These are phyloP conservation scores for Diadumene lineata DNA, from an alignment of 92 coral and sea anemone genomes.

Conservation along the genomic window DNA sequence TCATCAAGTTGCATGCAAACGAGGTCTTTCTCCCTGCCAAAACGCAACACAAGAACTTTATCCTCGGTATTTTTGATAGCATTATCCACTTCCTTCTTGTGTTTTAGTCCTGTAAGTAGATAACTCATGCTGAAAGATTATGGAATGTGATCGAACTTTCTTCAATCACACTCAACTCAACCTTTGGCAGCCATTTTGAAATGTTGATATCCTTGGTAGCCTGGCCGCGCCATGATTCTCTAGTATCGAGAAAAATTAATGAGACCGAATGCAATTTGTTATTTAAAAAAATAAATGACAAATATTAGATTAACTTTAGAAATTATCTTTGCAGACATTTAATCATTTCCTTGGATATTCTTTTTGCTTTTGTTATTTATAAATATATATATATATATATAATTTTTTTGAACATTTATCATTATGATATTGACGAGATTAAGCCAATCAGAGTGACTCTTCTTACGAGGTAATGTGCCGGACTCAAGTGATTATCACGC, in stretches of 20 bases:
- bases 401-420: background rate
- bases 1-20: conserved; percentile 94
- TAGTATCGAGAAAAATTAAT: conserved; percentile 10
- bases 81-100: conserved; percentile 89
- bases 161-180: no score
- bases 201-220: background rate
- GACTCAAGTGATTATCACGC: conserved; percentile 12
- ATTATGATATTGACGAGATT: no score
- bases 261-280: no score
- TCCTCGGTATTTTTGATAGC: conserved; percentile 93
- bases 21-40: conserved; percentile 83
- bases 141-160: background rate
- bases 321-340: no score
- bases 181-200: conserved; percentile 32
- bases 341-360: no score
- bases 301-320: no score
- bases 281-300: no score
- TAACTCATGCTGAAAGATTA: conserved; percentile 73
- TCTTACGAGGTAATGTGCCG: background rate
- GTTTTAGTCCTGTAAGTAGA: conserved; percentile 67
- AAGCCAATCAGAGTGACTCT: conserved; percentile 6
- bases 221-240: no score
- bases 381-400: no score
- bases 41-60: conserved; percentile 93
- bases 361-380: background rate